Conservation (phyloP, 2,113 vertebrate genomes). For the Thryonomys swinderianus region DNA sequence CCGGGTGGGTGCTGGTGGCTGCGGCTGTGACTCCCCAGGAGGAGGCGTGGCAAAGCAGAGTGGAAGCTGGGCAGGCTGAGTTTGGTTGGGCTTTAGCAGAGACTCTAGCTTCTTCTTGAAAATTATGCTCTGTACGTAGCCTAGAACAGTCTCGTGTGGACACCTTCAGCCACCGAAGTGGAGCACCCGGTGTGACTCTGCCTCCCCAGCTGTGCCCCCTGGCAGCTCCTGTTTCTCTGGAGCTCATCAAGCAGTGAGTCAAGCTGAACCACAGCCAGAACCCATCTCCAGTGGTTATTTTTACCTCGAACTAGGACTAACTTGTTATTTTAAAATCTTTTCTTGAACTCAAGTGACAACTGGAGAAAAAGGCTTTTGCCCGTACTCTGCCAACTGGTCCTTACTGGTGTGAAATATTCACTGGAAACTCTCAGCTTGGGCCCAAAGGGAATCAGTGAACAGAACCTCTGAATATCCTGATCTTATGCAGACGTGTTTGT, state of each 20-base stretch:
- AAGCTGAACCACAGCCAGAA: constrained; percentile 40
- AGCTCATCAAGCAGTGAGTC: constrained; percentile 1
- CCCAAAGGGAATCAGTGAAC: background rate
- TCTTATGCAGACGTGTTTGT: background rate
- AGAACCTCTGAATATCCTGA: background rate
- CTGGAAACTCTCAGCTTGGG: background rate
- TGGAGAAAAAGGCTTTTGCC: constrained; percentile 41
- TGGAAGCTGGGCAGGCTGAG: background rate
- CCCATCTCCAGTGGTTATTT: constrained; percentile 49
- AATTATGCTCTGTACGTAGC: background rate
- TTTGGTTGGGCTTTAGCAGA: background rate
- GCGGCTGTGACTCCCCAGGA: background rate
- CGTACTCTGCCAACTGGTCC: constrained; percentile 51
- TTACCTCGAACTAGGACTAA: constrained; percentile 52
- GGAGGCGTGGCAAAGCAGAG: background rate
- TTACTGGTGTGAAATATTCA: background rate
- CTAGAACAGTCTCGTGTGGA: background rate
- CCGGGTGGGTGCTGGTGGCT: background rate
- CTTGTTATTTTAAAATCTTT: constrained; percentile 63
- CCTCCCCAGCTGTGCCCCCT: background rate
- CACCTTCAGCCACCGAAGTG: background rate
- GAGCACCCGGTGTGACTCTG: background rate
- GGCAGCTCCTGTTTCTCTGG: background rate
- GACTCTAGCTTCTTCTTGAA: background rate
- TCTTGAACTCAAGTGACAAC: constrained; percentile 43